Evolutionary conservation across 2,113 vertebrate genomes (phyloP), one percentile per base, ranked within the genome.

Genomic region (Pelecanus crispus): DNA sequence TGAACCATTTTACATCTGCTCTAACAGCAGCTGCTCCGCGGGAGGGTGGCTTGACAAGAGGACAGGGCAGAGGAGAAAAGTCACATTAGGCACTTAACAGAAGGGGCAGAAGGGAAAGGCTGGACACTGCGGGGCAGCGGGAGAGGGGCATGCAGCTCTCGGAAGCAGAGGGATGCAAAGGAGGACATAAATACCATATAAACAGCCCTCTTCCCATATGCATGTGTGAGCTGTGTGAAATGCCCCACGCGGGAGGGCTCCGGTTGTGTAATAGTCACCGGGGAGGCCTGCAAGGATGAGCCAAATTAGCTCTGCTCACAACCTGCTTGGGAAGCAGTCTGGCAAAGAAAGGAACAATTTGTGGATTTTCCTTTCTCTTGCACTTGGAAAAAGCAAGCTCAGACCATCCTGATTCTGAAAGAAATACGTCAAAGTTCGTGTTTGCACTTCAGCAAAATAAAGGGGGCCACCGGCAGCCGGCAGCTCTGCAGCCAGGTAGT

Each of bases 1-100:
- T 91, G 92, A 97, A 91, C 49, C 53, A 1, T 96, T 96, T 94
- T 91, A 87, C 95, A 96, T 93, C 95, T 97, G 86, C 91, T 95
- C 40, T 53, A 72, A 40, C 92, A 92, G 86, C 86, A 95, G 86
- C 89, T 94, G 84, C 92, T 96, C 81, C 0, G 6, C 84, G 32
- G 95, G 94, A 92, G 83, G 53, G 78, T 94, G 92, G 73, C 86
- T 70, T 82, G 92, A 92, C 86, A 93, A 85, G 73, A 73, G 82
- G 80, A 94, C 77, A 89, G 91, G 86, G 77, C 77, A 91, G 77
- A 92, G 86, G 89, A 96, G 89, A 81, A 94, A 94, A 92, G 95
- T 85, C 92, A 87, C 1, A 3, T 72, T 65, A 56, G 83, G 86
- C 45, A 34, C 58, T 62, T 83, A 50, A 5, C 47, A 72, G 81